These are phyloP conservation scores for Uloborus diversus DNA, from an alignment of 1,140 invertebrate species.

Conservation along the genomic window DNA sequence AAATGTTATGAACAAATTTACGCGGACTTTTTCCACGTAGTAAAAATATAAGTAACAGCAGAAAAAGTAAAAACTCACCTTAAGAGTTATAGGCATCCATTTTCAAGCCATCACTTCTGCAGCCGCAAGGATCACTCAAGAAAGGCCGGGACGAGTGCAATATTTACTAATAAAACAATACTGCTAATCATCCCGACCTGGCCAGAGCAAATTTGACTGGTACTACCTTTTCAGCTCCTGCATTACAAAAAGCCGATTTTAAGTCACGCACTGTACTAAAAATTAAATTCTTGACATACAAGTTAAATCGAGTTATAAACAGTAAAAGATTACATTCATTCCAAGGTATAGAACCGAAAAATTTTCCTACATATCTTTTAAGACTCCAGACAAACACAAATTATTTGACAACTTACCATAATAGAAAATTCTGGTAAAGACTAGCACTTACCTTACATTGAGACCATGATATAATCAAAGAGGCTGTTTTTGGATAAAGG, in stretches of 20 bases:
- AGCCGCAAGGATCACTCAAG: slow-evolving; percentile 47
- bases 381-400: not conserved
- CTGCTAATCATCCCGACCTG: slow-evolving; percentile 53
- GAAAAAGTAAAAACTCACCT: too few relatives aligned
- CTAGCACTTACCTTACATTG: too few relatives aligned
- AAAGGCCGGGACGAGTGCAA: slow-evolving; percentile 56
- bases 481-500: too few relatives aligned
- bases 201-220: slow-evolving; percentile 41
- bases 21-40: too few relatives aligned
- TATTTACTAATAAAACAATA: slow-evolving; percentile 49
- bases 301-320: not conserved
- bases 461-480: too few relatives aligned
- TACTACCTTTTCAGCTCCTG: slow-evolving; percentile 27
- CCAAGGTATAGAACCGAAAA: not conserved
- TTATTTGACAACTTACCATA: not conserved
- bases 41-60: too few relatives aligned
- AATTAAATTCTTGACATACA: not conserved
- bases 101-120: too few relatives aligned
- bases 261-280: not conserved
- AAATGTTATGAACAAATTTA: too few relatives aligned
- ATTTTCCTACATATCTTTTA: not conserved
- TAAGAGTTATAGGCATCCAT: too few relatives aligned
- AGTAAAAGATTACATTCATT: slow-evolving; percentile 9
- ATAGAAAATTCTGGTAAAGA: too few relatives aligned
- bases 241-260: slow-evolving; percentile 22